Conservation (phyloP, 2,797 vertebrate species). For the Hydrolagus colliei region DNA sequence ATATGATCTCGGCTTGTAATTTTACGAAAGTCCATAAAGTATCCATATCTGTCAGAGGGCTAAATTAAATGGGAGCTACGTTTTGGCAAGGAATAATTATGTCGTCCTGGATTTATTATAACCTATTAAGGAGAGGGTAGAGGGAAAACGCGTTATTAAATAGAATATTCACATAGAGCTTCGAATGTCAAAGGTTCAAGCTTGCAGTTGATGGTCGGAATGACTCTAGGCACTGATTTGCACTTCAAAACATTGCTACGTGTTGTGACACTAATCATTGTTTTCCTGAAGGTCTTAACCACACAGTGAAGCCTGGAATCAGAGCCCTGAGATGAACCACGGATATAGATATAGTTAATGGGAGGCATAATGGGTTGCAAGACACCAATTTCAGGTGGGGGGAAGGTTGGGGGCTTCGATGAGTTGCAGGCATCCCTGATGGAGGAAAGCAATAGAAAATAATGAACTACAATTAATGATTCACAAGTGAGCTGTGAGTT, state of each 20-base stretch:
- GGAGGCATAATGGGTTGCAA: background rate
- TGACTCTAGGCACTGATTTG: constrained; percentile 14
- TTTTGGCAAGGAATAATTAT: constrained; percentile 27
- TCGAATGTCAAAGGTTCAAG: constrained; percentile 52
- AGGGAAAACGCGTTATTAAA: constrained; percentile 27
- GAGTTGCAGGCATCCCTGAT: background rate
- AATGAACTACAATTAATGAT: background rate
- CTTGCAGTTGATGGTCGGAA: background rate
- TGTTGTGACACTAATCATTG: background rate
- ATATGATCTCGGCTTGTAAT: constrained; percentile 22
- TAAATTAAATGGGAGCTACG: constrained; percentile 15
- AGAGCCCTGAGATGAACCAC: background rate
- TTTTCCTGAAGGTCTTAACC: background rate
- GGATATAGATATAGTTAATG: background rate
- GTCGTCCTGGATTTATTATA: constrained; percentile 28
- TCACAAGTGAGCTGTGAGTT: background rate
- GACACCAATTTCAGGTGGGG: background rate
- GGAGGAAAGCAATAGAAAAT: background rate
- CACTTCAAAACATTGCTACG: background rate
- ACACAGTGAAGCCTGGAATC: background rate
- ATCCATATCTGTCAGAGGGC: constrained; percentile 19
- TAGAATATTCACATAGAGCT: constrained; percentile 46
- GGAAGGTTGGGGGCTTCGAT: background rate
- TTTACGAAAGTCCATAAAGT: constrained; percentile 15
- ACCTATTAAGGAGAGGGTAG: constrained; percentile 26